Percentiles rank a stretch among this genome's conserved stretches.
Conservation (phyloP, 2,888 invertebrate species). For the Coelinius sp. region DNA sequence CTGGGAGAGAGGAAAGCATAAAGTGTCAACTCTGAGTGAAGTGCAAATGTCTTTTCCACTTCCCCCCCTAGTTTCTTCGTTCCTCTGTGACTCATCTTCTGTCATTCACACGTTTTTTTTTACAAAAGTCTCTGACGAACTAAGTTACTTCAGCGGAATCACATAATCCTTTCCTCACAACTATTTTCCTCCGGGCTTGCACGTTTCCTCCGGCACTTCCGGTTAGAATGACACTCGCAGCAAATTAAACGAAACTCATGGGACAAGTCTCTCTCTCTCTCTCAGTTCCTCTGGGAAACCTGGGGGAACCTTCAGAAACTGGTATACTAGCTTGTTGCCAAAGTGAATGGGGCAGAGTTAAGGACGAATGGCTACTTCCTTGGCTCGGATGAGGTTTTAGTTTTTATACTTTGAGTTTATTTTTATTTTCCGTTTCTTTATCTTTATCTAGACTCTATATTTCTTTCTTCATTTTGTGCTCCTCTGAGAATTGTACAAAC, state of each 20-base stretch:
- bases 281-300: slow-evolving; percentile 3
- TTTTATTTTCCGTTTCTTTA: not conserved
- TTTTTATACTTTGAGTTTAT: slow-evolving; percentile 3
- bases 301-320: not conserved
- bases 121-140: not conserved
- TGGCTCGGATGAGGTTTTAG: slow-evolving; percentile 24
- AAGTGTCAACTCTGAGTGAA: not conserved
- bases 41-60: not conserved
- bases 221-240: slow-evolving; percentile 26
- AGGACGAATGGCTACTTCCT: slow-evolving; percentile 37
- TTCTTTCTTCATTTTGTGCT: slow-evolving; percentile 6
- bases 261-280: slow-evolving; percentile 2
- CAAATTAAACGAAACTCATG: slow-evolving; percentile 31
- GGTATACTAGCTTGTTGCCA: slow-evolving; percentile 33
- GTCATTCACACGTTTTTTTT: not conserved
- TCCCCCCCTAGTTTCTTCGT: not conserved
- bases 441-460: slow-evolving; percentile 21
- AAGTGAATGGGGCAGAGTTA: slow-evolving; percentile 40
- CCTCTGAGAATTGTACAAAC: slow-evolving; percentile 11
- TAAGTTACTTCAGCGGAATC: slow-evolving; percentile 11
- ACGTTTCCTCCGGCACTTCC: slow-evolving; percentile 22
- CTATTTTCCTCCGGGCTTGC: not conserved
- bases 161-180: not conserved
- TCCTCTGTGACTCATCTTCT: not conserved
- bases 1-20: not conserved